phyloP scores from a whole-genome alignment of 2,888 invertebrate genomes.

The Prosapia bicincta region DNA sequence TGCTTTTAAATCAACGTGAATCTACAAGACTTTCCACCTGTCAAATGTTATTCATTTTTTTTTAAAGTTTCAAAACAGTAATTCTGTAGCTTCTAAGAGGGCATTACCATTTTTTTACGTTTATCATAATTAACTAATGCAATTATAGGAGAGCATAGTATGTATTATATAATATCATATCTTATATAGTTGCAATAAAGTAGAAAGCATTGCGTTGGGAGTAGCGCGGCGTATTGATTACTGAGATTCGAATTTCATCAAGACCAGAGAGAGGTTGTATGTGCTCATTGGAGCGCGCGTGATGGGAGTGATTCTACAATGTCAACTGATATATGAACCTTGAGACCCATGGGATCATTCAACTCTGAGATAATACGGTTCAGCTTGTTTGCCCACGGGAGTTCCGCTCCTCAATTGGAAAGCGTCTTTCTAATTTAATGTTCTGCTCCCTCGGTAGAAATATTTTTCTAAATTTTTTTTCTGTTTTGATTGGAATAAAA shows the following conservation, averaged over 20 bases:
- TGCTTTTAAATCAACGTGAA: no score
- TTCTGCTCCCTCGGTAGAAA: background rate
- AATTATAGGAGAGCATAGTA: no score
- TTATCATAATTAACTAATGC: no score
- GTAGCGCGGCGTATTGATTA: background rate
- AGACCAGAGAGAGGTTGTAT: background rate
- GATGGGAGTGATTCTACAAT: background rate
- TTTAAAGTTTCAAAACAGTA: no score
- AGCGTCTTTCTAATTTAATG: background rate
- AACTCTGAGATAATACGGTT: background rate
- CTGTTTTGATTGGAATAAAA: no score
- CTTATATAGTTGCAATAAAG: no score
- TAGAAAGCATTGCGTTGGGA: background rate
- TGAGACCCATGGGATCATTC: background rate
- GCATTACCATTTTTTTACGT: no score
- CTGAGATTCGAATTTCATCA: background rate
- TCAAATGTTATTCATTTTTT: no score
- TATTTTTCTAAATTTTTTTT: no score
- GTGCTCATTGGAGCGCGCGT: background rate
- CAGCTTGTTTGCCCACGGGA: background rate
- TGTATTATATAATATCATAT: no score
- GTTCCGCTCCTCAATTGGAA: background rate
- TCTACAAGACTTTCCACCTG: no score
- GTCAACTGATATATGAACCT: conserved; percentile 2
- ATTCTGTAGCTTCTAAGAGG: no score